These are phyloP conservation scores for Tokudaia muenninki DNA, from an alignment of 2,797 vertebrate genomes.

Conservation along the genomic window DNA sequence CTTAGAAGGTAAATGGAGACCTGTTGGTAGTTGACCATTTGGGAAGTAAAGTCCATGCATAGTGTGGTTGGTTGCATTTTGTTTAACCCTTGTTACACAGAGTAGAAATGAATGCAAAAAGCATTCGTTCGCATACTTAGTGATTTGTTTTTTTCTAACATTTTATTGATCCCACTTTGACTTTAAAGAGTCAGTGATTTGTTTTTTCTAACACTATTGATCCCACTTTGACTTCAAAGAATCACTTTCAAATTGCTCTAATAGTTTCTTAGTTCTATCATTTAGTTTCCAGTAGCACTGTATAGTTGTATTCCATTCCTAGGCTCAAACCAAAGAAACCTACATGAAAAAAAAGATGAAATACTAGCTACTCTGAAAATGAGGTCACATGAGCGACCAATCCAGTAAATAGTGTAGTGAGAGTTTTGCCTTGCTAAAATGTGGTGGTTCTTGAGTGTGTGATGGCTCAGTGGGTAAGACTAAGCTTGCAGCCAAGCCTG, in stretches of 20 bases:
- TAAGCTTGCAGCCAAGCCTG: not conserved
- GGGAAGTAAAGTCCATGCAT: not conserved
- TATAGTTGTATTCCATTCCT: not conserved
- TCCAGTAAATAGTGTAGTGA: not conserved
- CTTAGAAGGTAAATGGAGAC: constrained; percentile 91
- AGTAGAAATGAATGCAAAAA: not conserved
- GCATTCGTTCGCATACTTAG: not conserved
- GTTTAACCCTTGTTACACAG: not conserved
- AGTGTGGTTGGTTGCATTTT: not conserved
- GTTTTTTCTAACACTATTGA: not conserved
- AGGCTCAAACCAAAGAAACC: not conserved
- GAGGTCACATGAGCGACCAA: not conserved
- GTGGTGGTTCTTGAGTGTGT: not conserved
- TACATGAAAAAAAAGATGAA: not conserved
- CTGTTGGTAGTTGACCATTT: not conserved
- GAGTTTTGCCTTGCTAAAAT: not conserved
- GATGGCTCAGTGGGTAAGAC: not conserved
- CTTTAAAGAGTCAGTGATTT: constrained; percentile 10
- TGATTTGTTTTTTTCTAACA: not conserved
- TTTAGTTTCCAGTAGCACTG: not conserved
- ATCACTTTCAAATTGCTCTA: constrained; percentile 26
- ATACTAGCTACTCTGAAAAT: not conserved
- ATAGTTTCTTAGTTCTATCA: not conserved
- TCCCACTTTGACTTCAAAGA: not conserved
- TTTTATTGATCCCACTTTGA: not conserved